Evolutionary conservation across 2,113 vertebrate species (phyloP), one percentile per base, ranked within the genome.

Genomic region (Trogon melanurus): DNA sequence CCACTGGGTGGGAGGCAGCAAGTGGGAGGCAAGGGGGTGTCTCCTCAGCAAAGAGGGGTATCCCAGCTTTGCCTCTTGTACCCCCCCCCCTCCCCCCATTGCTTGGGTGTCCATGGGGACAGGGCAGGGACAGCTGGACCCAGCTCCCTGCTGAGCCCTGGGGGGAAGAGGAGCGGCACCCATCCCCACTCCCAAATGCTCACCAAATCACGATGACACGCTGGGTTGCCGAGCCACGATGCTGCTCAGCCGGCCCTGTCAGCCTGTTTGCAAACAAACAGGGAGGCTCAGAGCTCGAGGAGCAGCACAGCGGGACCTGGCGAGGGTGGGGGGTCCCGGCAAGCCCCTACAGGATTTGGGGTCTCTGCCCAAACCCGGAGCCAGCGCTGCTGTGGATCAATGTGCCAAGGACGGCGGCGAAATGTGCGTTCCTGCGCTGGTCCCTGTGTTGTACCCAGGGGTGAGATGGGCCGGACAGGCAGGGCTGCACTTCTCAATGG

Each of bases 361-460:
- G 50, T 10, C 62, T 47, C 11, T n/a, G 29, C 50, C 48, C 47
- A 19, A 36, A 36, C 16, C 51, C 9, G 10, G 25, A 60, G 53
- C 36, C 47, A 7, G 25, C 4, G 4, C 26, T 15, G 8, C 11
- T 45, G 4, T 3, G 8, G 53, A 30, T 4, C 11, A 7, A 17
- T 7, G 0, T 1, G 3, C 22, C 9, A 9, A 51, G 60, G 51
- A 5, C 5, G 17, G 16, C 51, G 73, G 67, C 36, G 29, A 21
- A 22, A 26, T 7, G 15, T 5, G 50, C 25, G 53, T 22, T 36
- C 4, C 61, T 25, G 81, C 3, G 6, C 67, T 13, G 47, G 34
- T 64, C 12, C 57, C 18, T 2, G 5, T 4, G 30, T 20, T 10
- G 56, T 48, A 18, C 10, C 53, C 7, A 0, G 38, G 18, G n/a